Conservation (phyloP, 1,140 invertebrate species). For the Aphelinus certus region DNA sequence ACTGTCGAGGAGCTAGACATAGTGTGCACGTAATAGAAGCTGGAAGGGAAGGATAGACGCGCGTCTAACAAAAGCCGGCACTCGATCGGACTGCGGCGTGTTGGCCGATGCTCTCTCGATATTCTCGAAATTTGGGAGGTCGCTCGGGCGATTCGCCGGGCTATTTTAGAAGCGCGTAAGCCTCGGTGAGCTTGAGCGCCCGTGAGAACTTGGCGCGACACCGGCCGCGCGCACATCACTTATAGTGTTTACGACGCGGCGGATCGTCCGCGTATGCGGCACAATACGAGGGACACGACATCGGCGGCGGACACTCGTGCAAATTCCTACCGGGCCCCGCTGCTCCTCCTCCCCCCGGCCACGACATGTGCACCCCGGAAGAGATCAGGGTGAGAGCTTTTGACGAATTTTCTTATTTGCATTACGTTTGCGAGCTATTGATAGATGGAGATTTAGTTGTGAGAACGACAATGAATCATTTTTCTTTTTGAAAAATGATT, state of each 20-base stretch:
- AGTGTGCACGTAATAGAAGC: too few relatives aligned
- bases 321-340: too few relatives aligned
- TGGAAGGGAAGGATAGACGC: too few relatives aligned
- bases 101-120: neutral
- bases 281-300: too few relatives aligned
- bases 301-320: too few relatives aligned
- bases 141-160: conserved; percentile 12
- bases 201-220: too few relatives aligned
- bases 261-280: neutral
- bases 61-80: neutral
- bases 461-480: too few relatives aligned
- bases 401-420: neutral
- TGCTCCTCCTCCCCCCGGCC: neutral
- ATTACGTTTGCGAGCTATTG: too few relatives aligned
- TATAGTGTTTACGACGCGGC: conserved; percentile 34
- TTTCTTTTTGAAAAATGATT: too few relatives aligned
- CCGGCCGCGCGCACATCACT: neutral
- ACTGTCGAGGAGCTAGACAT: too few relatives aligned
- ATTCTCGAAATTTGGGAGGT: neutral
- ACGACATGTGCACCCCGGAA: conserved; percentile 63
- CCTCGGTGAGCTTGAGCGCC: neutral
- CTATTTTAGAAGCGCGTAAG: conserved; percentile 32
- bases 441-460: too few relatives aligned
- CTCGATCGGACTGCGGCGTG: neutral
- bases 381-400: conserved; percentile 60